Evolutionary conservation across 2,888 invertebrate genomes (phyloP).

Genomic region (Luffia ferchaultella): DNA sequence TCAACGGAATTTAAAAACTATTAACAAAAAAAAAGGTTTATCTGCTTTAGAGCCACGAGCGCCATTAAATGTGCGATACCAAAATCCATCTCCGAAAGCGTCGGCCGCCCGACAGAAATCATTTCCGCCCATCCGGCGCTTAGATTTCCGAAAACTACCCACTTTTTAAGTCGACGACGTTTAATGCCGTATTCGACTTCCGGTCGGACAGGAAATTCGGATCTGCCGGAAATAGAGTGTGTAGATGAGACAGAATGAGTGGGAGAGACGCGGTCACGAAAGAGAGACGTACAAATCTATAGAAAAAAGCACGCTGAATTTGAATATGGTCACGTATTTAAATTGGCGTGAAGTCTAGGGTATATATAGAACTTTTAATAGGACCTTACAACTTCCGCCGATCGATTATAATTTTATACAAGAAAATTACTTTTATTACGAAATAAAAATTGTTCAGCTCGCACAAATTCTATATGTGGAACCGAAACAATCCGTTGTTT

Average conservation of each 20-base stretch:
- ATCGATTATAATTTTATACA: too few relatives aligned
- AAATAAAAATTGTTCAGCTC: background rate
- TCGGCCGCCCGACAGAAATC: conserved; percentile 41
- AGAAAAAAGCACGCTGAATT: conserved; percentile 22
- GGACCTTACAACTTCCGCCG: too few relatives aligned
- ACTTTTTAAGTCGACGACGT: conserved; percentile 54
- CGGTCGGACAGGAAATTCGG: conserved; percentile 42
- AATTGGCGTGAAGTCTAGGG: too few relatives aligned
- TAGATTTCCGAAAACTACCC: conserved; percentile 52
- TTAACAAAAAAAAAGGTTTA: too few relatives aligned
- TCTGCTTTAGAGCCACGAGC: background rate
- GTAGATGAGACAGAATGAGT: conserved; percentile 36
- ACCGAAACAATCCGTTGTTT: background rate
- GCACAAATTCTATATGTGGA: background rate
- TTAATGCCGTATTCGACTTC: conserved; percentile 30
- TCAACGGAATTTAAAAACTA: too few relatives aligned
- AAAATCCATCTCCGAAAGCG: background rate
- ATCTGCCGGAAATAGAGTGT: conserved; percentile 56
- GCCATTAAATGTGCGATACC: background rate
- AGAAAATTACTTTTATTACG: too few relatives aligned
- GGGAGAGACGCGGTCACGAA: conserved; percentile 10
- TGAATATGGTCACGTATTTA: conserved; percentile 10
- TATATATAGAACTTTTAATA: too few relatives aligned
- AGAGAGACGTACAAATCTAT: conserved; percentile 24
- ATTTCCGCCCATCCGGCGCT: conserved; percentile 49